A percentile compares a stretch with the other conserved stretches of the same genome.
Evolutionary conservation across 2,888 invertebrate genomes (phyloP).

Genomic region (Lasioglossum villosulum): DNA sequence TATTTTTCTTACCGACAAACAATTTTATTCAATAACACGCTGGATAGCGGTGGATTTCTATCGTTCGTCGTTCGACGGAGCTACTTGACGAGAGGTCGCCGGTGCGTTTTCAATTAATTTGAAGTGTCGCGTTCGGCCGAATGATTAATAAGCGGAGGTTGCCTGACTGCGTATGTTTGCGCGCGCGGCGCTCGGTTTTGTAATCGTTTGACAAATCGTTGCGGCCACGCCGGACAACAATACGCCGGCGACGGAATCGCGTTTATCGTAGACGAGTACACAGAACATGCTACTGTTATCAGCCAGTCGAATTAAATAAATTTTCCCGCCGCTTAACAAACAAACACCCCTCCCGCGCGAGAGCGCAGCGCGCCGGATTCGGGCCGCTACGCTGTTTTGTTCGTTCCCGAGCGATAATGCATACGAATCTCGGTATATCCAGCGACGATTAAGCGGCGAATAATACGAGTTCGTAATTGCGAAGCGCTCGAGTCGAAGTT

Average conservation of each 20-base stretch:
- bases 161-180: background rate
- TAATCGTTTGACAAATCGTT: conserved; percentile 36
- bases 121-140: background rate
- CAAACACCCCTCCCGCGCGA: conserved; percentile 9
- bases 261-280: conserved; percentile 35
- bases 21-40: background rate
- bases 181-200: conserved; percentile 3
- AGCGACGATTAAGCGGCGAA: conserved; percentile 32
- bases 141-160: background rate
- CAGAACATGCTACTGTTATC: conserved; percentile 35
- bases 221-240: background rate
- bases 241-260: conserved; percentile 18
- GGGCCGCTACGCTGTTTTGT: conserved; percentile 15
- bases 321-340: conserved; percentile 45
- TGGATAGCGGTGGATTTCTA: background rate
- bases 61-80: background rate
- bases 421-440: conserved; percentile 20
- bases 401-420: background rate
- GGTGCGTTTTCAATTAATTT: background rate
- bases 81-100: background rate
- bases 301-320: conserved; percentile 52
- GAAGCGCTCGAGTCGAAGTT: conserved; percentile 1
- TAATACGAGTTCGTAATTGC: conserved; percentile 23
- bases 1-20: background rate
- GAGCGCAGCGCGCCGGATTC: background rate